phyloP scores from a whole-genome alignment of 1,140 invertebrate genomes.

The Trachelipus rathkii region DNA sequence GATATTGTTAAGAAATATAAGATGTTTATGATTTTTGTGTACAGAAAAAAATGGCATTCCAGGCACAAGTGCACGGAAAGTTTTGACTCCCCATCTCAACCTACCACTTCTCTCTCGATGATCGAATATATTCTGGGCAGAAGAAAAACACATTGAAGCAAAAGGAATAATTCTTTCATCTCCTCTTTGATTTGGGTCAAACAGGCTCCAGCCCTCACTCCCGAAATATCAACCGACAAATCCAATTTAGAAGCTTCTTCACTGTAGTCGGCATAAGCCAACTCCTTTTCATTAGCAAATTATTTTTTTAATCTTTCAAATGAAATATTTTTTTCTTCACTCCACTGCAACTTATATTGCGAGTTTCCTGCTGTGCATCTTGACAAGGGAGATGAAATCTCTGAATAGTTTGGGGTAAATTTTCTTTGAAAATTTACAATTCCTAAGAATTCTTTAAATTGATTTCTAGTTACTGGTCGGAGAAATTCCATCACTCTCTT shows the following conservation, averaged over 20 bases:
- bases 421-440: constrained; percentile 16
- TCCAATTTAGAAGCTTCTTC: constrained; percentile 16
- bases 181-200: not conserved
- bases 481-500: not conserved
- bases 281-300: not conserved
- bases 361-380: constrained; percentile 1
- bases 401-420: constrained; percentile 12
- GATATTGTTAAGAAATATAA: constrained; percentile 7
- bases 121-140: not conserved
- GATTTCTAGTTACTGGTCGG: not conserved
- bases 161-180: not conserved
- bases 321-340: not conserved
- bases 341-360: not conserved
- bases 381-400: not conserved
- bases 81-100: constrained; percentile 11
- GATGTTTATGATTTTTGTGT: not conserved
- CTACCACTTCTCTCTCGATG: constrained; percentile 6
- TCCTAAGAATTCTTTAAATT: constrained; percentile 9
- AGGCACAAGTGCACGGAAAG: not conserved
- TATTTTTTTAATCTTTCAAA: constrained; percentile 3
- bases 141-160: not conserved
- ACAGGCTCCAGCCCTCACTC: not conserved
- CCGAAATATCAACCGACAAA: constrained; percentile 13
- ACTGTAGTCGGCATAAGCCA: constrained; percentile 23
- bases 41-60: not conserved